phyloP scores from a whole-genome alignment of 2,113 vertebrate genomes.

The Amphiprion ocellaris region DNA sequence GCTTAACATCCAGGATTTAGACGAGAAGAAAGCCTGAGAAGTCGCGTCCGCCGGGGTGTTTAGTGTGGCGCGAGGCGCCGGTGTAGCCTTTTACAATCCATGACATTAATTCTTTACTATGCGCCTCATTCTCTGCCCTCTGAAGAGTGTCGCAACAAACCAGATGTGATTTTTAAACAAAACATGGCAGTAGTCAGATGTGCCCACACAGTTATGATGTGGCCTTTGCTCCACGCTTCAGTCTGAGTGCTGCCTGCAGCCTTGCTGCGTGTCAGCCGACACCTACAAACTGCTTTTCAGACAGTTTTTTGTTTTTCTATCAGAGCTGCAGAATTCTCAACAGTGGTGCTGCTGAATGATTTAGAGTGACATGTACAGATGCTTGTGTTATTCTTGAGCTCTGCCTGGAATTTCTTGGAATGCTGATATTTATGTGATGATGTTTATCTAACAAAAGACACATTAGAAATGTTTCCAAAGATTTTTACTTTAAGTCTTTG shows the following conservation, averaged over 20 bases:
- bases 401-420: conserved; percentile 30
- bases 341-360: conserved; percentile 50
- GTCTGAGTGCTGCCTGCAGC: conserved; percentile 52
- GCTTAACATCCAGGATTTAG: conserved; percentile 1
- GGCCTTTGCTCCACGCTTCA: conserved; percentile 56
- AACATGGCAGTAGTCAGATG: conserved; percentile 61
- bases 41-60: conserved; percentile 31
- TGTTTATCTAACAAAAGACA: conserved; percentile 32
- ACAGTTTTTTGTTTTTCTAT: conserved; percentile 54
- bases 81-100: conserved; percentile 62
- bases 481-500: neutral
- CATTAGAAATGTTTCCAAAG: neutral
- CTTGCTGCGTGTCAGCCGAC: conserved; percentile 66
- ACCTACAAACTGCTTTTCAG: conserved; percentile 66
- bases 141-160: conserved; percentile 66
- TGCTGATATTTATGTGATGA: conserved; percentile 26
- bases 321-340: conserved; percentile 30
- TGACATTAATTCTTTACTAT: conserved; percentile 72
- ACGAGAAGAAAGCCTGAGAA: neutral
- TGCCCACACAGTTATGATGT: conserved; percentile 56
- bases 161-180: conserved; percentile 76
- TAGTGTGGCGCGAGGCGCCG: conserved; percentile 40
- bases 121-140: conserved; percentile 65
- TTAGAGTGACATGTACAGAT: conserved; percentile 43
- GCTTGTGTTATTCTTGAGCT: conserved; percentile 44